Evolutionary conservation across 2,888 invertebrate species (phyloP), one percentile per base, ranked within the genome.

Genomic region (Arrhopalites spinosus): DNA sequence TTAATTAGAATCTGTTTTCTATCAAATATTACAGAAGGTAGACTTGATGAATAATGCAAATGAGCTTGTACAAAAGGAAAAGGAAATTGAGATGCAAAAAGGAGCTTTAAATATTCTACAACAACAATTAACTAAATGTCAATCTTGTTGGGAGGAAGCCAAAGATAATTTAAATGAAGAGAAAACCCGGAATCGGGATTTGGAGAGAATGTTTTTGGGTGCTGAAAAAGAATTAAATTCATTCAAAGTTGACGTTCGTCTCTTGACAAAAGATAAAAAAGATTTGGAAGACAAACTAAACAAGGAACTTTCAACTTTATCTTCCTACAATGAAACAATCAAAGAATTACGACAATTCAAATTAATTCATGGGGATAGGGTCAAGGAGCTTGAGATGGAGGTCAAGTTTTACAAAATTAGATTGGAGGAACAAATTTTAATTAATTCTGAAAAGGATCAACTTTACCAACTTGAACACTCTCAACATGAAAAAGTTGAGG

Each of bases 161-260:
- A 78, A 76, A 47, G 70, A 68, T 53, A 56, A 74, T 50, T 29
- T 79, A 13, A 66, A 30, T 30, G 75, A 77, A 13, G 56, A 56
- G 29, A 76, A 68, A 76, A 66, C 53, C 13, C 63, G 43, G 56
- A 74, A n/a, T 59, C 27, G 23, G 64, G 77, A 77, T 13, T 30
- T 75, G 53, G 77, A 77, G 36, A 74, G 74, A 43, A 61, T 17
- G 2, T 59, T 71, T 1, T 36, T 67, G 1, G 30, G 47, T 2
- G 23, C 61, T 17, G 77, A 78, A 25, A 78, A 77, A 25, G 74
- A 79, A 17, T 50, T 71, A 25, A 77, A 74, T n/a, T 66, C 75
- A 15, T 53, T 70, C 15, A 80, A 79, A 68, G 75, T 79, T 63
- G 79, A 80, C 56, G 63, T 77, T 13, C 47, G 77, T n/a, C 66